phyloP scores from a whole-genome alignment of 2,888 invertebrate species.

The Lacanobia oleracea region DNA sequence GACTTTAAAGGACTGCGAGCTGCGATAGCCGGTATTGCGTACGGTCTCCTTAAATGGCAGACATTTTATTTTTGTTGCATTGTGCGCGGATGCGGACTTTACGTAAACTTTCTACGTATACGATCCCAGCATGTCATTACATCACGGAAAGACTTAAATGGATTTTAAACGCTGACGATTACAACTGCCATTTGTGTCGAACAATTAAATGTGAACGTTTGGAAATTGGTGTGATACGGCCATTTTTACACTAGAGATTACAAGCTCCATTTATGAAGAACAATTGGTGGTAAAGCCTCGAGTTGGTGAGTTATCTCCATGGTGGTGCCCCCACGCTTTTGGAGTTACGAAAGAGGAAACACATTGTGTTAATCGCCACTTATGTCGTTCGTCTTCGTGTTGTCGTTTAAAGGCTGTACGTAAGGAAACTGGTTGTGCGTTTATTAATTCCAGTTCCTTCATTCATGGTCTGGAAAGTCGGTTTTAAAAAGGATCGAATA shows the following conservation, averaged over 20 bases:
- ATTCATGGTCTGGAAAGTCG: slow-evolving; percentile 22
- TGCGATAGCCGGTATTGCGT: slow-evolving; percentile 81
- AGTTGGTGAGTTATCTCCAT: slow-evolving; percentile 43
- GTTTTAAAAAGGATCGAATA: slow-evolving; percentile 29
- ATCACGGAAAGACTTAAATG: slow-evolving; percentile 63
- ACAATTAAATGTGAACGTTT: slow-evolving; percentile 65
- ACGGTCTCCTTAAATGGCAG: slow-evolving; percentile 79
- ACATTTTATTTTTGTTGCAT: slow-evolving; percentile 84
- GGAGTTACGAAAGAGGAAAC: slow-evolving; percentile 40
- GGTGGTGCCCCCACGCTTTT: slow-evolving; percentile 23
- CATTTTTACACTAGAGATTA: slow-evolving; percentile 59
- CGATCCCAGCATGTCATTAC: slow-evolving; percentile 66
- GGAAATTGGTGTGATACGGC: slow-evolving; percentile 59
- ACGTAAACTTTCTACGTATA: slow-evolving; percentile 79
- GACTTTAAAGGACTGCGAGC: slow-evolving; percentile 83
- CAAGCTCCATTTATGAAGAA: slow-evolving; percentile 60
- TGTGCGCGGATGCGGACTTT: slow-evolving; percentile 74
- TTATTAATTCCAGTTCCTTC: slow-evolving; percentile 14
- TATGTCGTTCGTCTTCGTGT: slow-evolving; percentile 4
- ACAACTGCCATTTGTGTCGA: slow-evolving; percentile 61
- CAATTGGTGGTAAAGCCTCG: slow-evolving; percentile 54
- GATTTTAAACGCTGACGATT: slow-evolving; percentile 60
- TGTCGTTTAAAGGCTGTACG: slow-evolving; percentile 7
- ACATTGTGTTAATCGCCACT: slow-evolving; percentile 22
- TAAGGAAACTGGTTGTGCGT: slow-evolving; percentile 23